Conservation (phyloP, 2,888 invertebrate species). For the Drosophila ezoana region DNA sequence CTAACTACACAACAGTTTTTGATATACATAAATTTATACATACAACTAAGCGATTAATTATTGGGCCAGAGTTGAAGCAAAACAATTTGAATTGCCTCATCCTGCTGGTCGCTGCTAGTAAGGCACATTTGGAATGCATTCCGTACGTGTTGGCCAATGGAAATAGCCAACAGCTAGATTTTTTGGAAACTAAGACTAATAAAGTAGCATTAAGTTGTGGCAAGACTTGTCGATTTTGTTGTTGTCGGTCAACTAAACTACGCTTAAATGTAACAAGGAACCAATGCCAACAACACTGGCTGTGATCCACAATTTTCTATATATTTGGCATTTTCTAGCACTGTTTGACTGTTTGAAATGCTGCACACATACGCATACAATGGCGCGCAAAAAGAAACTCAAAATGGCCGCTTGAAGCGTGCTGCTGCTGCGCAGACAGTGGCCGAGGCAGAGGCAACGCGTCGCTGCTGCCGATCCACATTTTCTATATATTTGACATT, state of each 20-base stretch:
- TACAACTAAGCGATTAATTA: slow-evolving; percentile 26
- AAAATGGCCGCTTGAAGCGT: slow-evolving; percentile 77
- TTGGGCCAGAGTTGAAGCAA: slow-evolving; percentile 18
- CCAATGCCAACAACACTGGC: slow-evolving; percentile 52
- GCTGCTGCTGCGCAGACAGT: slow-evolving; percentile 16
- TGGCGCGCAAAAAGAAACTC: slow-evolving; percentile 6
- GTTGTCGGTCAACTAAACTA: slow-evolving; percentile 56
- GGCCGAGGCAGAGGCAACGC: slow-evolving; percentile 38
- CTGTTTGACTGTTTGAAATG: slow-evolving; percentile 44
- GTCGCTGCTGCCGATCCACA: slow-evolving; percentile 57
- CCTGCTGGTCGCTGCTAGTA: slow-evolving; percentile 43
- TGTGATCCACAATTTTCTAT: not conserved
- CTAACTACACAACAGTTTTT: slow-evolving; percentile 77
- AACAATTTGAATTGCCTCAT: not conserved
- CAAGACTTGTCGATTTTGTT: slow-evolving; percentile 83
- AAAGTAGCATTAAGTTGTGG: slow-evolving; percentile 73
- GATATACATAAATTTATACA: slow-evolving; percentile 13
- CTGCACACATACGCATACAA: slow-evolving; percentile 14
- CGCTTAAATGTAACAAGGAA: slow-evolving; percentile 64
- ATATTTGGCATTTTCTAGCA: slow-evolving; percentile 36
- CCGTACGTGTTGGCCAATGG: slow-evolving; percentile 13
- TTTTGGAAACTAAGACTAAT: slow-evolving; percentile 18
- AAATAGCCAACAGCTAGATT: not conserved
- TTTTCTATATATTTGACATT: slow-evolving; percentile 7
- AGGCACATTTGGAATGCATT: slow-evolving; percentile 84